Evolutionary conservation across 2,797 vertebrate genomes (phyloP), one percentile per base, ranked within the genome.

Genomic region (Aeoliscus strigatus): DNA sequence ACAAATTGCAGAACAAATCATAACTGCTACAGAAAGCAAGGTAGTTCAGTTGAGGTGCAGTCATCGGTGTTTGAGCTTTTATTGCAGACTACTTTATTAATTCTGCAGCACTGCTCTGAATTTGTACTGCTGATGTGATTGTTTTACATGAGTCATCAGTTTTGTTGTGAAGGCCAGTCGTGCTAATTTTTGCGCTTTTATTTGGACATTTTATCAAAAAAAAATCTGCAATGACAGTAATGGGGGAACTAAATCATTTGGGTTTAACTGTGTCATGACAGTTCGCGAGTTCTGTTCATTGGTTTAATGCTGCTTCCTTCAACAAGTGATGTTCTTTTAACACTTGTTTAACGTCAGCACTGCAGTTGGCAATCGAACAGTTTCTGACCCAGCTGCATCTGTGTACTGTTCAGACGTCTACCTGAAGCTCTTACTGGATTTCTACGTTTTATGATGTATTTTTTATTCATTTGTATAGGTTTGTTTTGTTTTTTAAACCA

Each of bases 401-500:
- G 76, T 79, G 81, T 70, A 67, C 66, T 66, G 60, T 75, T 73
- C 47, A 63, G 18, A 69, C 53, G 51, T 76, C 67, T 57, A 78
- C 80, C 81, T 32, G 61, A 80, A 44, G 75, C 78, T 83, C 68
- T 81, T 79, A 79, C 52, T 77, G 53, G 71, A 39, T 74, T 79
- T 72, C 37, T 80, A 68, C 64, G 65, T 68, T 81, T 72, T 71
- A 46, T 47, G 17, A 57, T 65, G 21, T 64, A 29, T 80, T 77
- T 75, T 70, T 37, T 51, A 59, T 71, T 65, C 12, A 60, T 76
- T 60, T 65, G 14, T 73, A 52, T 57, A 13, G 11, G 39, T 60
- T 42, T 26, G 11, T 40, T 34, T 40, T 51, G 36, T 27, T 53
- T 58, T 66, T 77, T 64, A 50, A 69, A 85, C 73, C 60, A 62